These are phyloP conservation scores for Chaetodon trifasciatus DNA, from an alignment of 2,797 vertebrate genomes.

Conservation along the genomic window DNA sequence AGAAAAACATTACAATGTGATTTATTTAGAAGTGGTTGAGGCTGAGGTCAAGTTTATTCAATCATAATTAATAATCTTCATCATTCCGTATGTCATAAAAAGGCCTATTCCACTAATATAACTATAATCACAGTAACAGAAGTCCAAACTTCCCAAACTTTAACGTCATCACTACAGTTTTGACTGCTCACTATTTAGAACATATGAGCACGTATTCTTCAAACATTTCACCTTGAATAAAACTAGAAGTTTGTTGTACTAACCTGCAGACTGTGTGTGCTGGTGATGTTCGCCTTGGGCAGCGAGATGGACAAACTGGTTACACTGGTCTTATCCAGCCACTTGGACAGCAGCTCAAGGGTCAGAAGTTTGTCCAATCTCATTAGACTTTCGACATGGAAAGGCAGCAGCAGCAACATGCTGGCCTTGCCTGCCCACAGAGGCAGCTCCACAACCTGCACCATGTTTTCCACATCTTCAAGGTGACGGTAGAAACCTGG, in stretches of 20 bases:
- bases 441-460: constrained; percentile 78
- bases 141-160: neutral
- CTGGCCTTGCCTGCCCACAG: constrained; percentile 76
- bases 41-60: neutral
- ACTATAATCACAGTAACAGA: neutral
- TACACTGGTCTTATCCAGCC: constrained; percentile 70
- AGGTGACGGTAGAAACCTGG: constrained; percentile 76
- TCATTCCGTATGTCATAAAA: neutral
- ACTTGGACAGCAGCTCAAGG: constrained; percentile 73
- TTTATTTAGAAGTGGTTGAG: neutral
- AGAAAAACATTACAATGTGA: neutral
- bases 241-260: neutral
- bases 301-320: constrained; percentile 76
- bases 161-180: neutral
- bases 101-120: neutral
- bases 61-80: neutral
- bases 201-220: no score
- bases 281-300: constrained; percentile 76
- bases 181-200: neutral
- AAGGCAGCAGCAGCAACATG: constrained; percentile 79
- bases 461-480: constrained; percentile 82
- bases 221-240: neutral
- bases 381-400: constrained; percentile 78
- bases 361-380: constrained; percentile 80
- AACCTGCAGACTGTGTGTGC: constrained; percentile 80